Evolutionary conservation across 2,797 vertebrate genomes (phyloP).

Genomic region (Buceros bicornis): DNA sequence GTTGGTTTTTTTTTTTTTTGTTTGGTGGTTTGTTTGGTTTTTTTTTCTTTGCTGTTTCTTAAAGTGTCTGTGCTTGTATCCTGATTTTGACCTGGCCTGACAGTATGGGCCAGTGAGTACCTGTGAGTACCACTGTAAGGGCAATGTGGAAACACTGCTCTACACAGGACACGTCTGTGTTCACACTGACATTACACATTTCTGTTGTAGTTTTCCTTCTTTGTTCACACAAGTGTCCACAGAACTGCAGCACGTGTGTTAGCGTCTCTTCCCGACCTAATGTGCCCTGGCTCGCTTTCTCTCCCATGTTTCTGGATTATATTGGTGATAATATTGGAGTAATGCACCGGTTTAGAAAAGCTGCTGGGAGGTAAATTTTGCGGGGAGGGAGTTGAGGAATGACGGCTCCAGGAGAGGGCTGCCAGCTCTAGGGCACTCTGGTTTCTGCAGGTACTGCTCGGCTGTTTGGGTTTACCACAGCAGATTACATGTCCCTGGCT

Average conservation of each 20-base stretch:
- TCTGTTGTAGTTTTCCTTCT: background rate
- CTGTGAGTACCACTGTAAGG: background rate
- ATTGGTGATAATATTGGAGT: background rate
- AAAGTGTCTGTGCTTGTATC: constrained; percentile 49
- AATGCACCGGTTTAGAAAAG: background rate
- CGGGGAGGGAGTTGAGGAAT: background rate
- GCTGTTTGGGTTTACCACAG: background rate
- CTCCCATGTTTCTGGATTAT: background rate
- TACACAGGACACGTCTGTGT: background rate
- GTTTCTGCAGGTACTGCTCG: background rate
- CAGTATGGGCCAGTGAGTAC: constrained; percentile 19
- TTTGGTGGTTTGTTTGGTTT: background rate
- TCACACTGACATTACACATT: background rate
- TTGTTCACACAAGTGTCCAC: background rate
- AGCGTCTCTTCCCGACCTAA: background rate
- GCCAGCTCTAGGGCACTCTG: background rate
- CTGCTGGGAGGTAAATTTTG: background rate
- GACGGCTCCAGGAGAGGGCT: background rate
- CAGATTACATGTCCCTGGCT: background rate
- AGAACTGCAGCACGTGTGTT: background rate
- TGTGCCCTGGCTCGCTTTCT: background rate
- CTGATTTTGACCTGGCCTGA: constrained; percentile 72
- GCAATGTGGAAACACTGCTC: background rate
- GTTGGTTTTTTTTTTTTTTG: background rate
- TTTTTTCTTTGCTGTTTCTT: background rate